phyloP scores from a whole-genome alignment of 92 coral and sea anemone species.

The Epizoanthus stellaris region DNA sequence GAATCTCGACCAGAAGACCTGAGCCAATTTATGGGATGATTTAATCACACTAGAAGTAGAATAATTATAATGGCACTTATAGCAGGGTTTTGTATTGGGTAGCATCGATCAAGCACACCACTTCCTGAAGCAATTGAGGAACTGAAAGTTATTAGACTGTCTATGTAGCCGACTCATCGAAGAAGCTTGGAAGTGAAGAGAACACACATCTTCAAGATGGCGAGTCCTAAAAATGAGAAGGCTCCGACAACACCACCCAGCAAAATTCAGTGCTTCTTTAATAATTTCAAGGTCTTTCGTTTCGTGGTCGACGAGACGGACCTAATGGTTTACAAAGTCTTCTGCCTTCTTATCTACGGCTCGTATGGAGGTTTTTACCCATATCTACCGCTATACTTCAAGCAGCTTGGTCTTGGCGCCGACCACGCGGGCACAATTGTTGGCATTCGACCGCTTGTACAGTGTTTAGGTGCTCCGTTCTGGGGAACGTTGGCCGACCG shows the following conservation, averaged over 20 bases:
- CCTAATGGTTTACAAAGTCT: slow-evolving; percentile 75
- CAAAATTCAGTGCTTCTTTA: slow-evolving; percentile 6
- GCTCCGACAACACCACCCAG: neutral
- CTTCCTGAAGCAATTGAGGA: neutral
- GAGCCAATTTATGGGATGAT: neutral
- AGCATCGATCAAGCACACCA: neutral
- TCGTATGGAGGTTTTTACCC: slow-evolving; percentile 83
- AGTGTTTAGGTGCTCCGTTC: slow-evolving; percentile 92
- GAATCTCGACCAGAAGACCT: neutral
- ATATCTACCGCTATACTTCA: slow-evolving; percentile 89
- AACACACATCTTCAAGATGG: neutral
- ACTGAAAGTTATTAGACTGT: neutral
- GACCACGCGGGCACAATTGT: slow-evolving; percentile 72
- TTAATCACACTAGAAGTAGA: neutral
- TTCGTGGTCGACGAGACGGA: slow-evolving; percentile 37
- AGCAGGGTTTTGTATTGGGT: neutral
- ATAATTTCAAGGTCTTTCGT: neutral
- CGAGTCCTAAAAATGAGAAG: neutral
- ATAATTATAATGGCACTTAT: neutral
- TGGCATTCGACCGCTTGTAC: slow-evolving; percentile 90
- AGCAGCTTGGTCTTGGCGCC: slow-evolving; percentile 77
- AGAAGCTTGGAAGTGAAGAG: neutral
- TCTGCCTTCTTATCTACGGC: slow-evolving; percentile 88
- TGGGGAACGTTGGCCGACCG: slow-evolving; percentile 83
- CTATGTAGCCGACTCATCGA: no score